Conservation (phyloP, 2,888 invertebrate genomes). For the Lasioglossum calceatum region DNA sequence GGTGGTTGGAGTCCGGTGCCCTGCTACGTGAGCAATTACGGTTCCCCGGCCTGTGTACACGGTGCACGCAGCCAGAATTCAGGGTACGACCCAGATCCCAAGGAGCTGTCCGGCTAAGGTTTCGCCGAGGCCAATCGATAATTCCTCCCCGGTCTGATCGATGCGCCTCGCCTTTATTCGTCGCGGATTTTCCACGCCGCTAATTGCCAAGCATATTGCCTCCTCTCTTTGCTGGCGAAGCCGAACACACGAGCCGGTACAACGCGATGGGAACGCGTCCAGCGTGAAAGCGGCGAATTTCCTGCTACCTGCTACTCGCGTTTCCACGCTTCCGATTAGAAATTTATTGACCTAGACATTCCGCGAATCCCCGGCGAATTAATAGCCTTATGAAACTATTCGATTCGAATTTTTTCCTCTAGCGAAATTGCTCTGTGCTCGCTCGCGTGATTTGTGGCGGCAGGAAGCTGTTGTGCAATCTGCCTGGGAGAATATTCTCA, state of each 20-base stretch:
- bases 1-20: conserved; percentile 37
- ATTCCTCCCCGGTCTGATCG: conserved; percentile 76
- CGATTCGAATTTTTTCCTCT: neutral
- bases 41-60: conserved; percentile 32
- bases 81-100: conserved; percentile 82
- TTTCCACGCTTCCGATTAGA: conserved; percentile 23
- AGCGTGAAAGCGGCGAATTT: conserved; percentile 28
- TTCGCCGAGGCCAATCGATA: conserved; percentile 79
- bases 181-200: conserved; percentile 56
- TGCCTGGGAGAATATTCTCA: neutral
- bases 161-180: conserved; percentile 70
- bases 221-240: neutral
- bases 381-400: neutral
- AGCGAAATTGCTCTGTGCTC: neutral
- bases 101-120: conserved; percentile 67
- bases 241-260: neutral
- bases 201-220: conserved; percentile 51
- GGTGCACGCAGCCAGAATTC: conserved; percentile 73
- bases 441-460: neutral
- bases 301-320: neutral
- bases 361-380: neutral
- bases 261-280: conserved; percentile 22
- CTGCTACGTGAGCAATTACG: conserved; percentile 68
- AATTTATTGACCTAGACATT: conserved; percentile 31
- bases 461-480: neutral